Conservation (phyloP, 1,140 invertebrate genomes). For the Aleiodes sp. region DNA sequence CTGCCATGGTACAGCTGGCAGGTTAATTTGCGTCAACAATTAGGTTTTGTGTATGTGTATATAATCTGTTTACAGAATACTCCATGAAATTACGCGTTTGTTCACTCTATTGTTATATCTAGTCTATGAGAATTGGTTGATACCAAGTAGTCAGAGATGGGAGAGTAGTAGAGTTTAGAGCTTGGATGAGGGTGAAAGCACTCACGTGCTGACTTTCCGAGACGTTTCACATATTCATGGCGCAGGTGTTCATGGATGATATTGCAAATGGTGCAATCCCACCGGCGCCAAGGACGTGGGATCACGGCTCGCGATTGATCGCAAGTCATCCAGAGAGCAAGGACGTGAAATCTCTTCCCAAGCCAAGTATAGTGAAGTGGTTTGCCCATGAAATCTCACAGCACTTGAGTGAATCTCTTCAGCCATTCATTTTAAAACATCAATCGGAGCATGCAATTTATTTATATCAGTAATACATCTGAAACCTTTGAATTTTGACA, state of each 20-base stretch:
- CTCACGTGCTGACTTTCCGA: conserved; percentile 24
- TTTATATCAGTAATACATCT: neutral
- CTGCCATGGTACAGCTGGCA: neutral
- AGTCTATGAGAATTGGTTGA: neutral
- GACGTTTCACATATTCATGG: conserved; percentile 33
- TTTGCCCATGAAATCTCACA: neutral
- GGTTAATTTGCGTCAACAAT: conserved; percentile 29
- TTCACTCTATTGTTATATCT: neutral
- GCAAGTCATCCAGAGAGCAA: neutral
- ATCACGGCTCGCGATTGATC: conserved; percentile 18
- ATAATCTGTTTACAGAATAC: conserved; percentile 30
- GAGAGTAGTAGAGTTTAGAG: neutral
- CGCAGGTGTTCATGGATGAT: conserved; percentile 8
- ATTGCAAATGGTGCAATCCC: conserved; percentile 22
- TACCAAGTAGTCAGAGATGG: neutral
- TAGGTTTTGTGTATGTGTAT: conserved; percentile 14
- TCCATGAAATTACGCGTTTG: conserved; percentile 17
- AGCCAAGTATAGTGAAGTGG: neutral
- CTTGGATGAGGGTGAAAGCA: conserved; percentile 4
- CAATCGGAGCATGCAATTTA: neutral
- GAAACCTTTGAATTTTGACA: too few relatives aligned
- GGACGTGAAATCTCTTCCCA: neutral
- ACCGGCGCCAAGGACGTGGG: neutral
- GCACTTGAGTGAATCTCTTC: neutral
- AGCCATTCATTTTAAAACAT: neutral